phyloP scores from a whole-genome alignment of 1,140 invertebrate genomes.

The Sycophila sp. region DNA sequence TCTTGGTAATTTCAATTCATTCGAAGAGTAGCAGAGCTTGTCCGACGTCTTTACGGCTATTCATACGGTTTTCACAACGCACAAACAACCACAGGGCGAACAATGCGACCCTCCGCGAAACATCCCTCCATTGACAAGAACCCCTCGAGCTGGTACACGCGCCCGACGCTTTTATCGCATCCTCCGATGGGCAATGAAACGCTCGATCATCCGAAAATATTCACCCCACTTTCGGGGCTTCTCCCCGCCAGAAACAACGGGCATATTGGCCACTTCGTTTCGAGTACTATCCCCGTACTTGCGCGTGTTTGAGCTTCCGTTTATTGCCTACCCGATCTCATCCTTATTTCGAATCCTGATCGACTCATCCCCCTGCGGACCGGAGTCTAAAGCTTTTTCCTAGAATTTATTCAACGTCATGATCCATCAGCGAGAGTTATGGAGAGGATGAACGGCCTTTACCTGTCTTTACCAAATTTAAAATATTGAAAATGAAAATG shows the following conservation, averaged over 20 bases:
- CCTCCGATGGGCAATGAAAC: constrained; percentile 22
- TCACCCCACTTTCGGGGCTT: constrained; percentile 18
- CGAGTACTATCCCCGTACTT: background rate
- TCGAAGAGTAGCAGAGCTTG: too few relatives aligned
- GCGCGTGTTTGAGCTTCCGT: too few relatives aligned
- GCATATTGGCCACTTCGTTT: background rate
- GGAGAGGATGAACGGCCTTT: too few relatives aligned
- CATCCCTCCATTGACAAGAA: constrained; percentile 11
- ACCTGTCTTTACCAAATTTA: too few relatives aligned
- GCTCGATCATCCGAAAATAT: constrained; percentile 33
- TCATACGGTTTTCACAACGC: constrained; percentile 8
- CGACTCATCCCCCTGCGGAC: too few relatives aligned
- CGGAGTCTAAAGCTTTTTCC: too few relatives aligned
- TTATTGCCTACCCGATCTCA: background rate
- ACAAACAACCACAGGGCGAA: background rate
- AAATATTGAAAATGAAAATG: too few relatives aligned
- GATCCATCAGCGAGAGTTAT: too few relatives aligned
- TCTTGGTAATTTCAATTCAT: too few relatives aligned
- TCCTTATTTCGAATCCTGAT: too few relatives aligned
- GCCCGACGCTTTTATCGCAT: constrained; percentile 29
- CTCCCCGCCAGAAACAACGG: background rate
- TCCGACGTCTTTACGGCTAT: constrained; percentile 19
- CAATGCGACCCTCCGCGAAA: background rate
- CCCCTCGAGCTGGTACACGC: constrained; percentile 5
- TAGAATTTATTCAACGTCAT: too few relatives aligned